Base-by-base conservation (phyloP, 2,113 vertebrate genomes). In the Odocoileus virginianus region DNA sequence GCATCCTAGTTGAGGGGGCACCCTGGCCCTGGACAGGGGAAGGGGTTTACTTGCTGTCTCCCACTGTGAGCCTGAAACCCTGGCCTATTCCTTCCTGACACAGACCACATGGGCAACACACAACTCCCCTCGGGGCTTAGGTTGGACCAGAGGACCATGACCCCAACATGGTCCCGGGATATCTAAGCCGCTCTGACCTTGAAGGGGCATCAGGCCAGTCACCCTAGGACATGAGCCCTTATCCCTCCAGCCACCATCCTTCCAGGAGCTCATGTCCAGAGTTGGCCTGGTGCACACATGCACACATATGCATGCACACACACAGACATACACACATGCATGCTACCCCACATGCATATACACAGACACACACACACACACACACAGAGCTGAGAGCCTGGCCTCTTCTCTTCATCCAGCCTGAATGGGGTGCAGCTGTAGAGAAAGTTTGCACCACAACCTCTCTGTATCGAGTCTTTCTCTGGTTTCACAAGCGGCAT, bases 381-480 rank as follows among this genome's bases (percentile, higher is more conserved):
- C 47, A 27, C 67, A 45, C 36, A 0, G 52, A 3, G 6, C 21
- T 43, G 11, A 10, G 25, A 21, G 55, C 55, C 30, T 33, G 81
- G 7, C 45, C 9, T 8, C 7, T 4, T 36, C 5, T 1, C 30
- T 64, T 5, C 50, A 19, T 7, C 19, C 47, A 52, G 47, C 11
- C 33, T 27, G 11, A 14, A 21, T 1, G 15, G 7, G 5, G 9
- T 0, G 5, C 5, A 2, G 6, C 45, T 36, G 0, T 0, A 17
- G 52, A 6, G 11, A 86, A 36, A 8, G 3, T 74, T 13, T 74
- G 5, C 1, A 0, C 3, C 2, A 12, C 5, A 1, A 1, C 28
- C 78, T 52, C 45, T 43, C 33, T 2, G 7, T 3, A 7, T 10
- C 0, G 2, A 11, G 33, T 12, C 28, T 21, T n/a, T 11, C 45